A percentile compares a stretch with the other conserved stretches of the same genome.
Evolutionary conservation across 2,888 invertebrate species (phyloP).

Genomic region (Ophion slaviceki): DNA sequence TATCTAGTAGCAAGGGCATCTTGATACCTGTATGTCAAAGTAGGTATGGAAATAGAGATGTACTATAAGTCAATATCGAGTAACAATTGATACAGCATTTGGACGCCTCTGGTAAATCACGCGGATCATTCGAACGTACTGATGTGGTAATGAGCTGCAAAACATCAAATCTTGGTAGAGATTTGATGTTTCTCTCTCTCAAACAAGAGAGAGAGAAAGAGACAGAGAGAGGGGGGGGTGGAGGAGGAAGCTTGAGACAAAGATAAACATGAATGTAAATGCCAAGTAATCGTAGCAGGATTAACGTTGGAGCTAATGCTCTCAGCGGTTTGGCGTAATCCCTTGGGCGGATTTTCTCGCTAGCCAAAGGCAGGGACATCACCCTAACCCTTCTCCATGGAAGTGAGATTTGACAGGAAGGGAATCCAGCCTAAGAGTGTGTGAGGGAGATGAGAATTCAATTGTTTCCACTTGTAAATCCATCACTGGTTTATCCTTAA

Average conservation of each 20-base stretch:
- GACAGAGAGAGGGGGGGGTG: background rate
- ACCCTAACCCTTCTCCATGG: background rate
- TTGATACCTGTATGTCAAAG: no score
- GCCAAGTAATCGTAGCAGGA: conserved; percentile 56
- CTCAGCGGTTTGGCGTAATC: conserved; percentile 45
- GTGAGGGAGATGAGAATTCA: background rate
- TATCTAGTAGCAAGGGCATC: no score
- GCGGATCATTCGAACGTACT: background rate
- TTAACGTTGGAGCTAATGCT: conserved; percentile 53
- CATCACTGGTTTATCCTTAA: no score
- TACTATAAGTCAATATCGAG: no score
- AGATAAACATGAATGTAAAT: conserved; percentile 37
- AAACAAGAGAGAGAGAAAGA: conserved; percentile 1
- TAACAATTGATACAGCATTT: no score
- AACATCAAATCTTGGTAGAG: conserved; percentile 17
- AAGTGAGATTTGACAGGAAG: background rate
- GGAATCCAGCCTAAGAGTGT: conserved; percentile 3
- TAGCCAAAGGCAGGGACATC: conserved; percentile 39
- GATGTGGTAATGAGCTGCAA: background rate
- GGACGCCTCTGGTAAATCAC: no score
- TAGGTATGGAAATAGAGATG: no score
- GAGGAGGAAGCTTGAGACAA: background rate
- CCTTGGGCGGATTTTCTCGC: conserved; percentile 41
- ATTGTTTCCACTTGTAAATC: no score
- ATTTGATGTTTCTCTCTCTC: no score